phyloP scores from a whole-genome alignment of 53 echinoderm and acorn worm species.

The Echinometra lucunter region DNA sequence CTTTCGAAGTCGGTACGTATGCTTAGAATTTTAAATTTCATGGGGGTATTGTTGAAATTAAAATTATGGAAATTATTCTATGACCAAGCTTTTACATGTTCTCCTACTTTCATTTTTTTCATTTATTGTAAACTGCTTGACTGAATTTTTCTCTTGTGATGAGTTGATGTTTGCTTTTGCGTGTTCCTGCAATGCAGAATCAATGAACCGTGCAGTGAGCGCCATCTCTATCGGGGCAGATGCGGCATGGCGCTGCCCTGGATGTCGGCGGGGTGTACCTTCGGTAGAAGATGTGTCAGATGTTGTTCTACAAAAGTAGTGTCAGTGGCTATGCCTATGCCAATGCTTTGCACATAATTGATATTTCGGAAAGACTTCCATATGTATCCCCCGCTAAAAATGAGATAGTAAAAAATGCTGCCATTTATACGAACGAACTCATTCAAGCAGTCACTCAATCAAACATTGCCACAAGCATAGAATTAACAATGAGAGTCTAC shows the following conservation, averaged over 20 bases:
- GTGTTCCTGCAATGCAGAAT: slow-evolving; percentile 23
- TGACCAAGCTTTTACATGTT: not conserved
- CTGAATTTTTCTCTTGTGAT: not conserved
- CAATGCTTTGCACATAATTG: too few relatives aligned
- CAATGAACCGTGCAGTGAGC: slow-evolving; percentile 37
- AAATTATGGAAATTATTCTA: not conserved
- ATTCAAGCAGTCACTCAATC: too few relatives aligned
- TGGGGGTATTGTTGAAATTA: not conserved
- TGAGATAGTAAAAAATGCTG: too few relatives aligned
- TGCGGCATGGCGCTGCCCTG: slow-evolving; percentile 16
- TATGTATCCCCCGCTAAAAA: too few relatives aligned
- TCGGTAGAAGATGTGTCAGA: too few relatives aligned
- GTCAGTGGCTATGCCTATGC: too few relatives aligned
- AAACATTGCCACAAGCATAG: too few relatives aligned
- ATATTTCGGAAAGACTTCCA: too few relatives aligned
- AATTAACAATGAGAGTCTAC: too few relatives aligned
- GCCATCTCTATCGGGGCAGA: slow-evolving; percentile 37
- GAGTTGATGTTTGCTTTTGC: not conserved
- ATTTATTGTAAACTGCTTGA: not conserved
- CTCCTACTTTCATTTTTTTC: not conserved
- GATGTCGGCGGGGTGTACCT: not conserved
- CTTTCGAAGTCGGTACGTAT: too few relatives aligned
- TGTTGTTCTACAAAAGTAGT: too few relatives aligned
- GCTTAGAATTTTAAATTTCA: not conserved
- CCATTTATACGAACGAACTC: too few relatives aligned